Percentiles rank a stretch among this genome's conserved stretches.
Conservation (phyloP, 2,113 vertebrate genomes). For the Myotis lucifugus region DNA sequence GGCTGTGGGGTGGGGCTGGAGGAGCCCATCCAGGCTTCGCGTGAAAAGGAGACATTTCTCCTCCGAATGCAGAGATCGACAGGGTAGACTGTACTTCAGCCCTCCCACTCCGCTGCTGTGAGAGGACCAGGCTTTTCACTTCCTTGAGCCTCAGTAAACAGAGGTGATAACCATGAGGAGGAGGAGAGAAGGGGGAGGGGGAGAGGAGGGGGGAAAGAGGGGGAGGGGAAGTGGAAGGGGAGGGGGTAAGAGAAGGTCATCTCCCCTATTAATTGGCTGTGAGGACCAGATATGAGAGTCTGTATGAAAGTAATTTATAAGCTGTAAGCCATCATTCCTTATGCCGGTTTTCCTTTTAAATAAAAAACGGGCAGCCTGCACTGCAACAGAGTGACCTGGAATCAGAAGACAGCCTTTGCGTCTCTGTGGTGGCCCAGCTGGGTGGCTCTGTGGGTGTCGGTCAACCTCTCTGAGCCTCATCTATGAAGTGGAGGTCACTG, state of each 20-base stretch:
- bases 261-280: background rate
- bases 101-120: background rate
- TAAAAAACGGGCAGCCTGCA: background rate
- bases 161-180: background rate
- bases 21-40: background rate
- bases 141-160: background rate
- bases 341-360: background rate
- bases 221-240: too few species aligned
- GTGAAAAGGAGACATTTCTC: background rate
- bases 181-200: background rate
- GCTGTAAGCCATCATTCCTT: background rate
- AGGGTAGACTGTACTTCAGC: background rate
- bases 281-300: background rate
- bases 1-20: constrained; percentile 15
- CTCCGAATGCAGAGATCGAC: background rate
- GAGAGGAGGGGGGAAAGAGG: too few species aligned
- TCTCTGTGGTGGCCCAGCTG: background rate
- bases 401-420: background rate
- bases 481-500: background rate
- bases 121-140: background rate
- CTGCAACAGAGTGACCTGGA: background rate
- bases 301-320: background rate
- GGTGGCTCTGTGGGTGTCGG: background rate
- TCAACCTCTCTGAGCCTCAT: background rate
- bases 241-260: background rate